phyloP scores from a whole-genome alignment of 2,888 invertebrate species.

The Timema podura region DNA sequence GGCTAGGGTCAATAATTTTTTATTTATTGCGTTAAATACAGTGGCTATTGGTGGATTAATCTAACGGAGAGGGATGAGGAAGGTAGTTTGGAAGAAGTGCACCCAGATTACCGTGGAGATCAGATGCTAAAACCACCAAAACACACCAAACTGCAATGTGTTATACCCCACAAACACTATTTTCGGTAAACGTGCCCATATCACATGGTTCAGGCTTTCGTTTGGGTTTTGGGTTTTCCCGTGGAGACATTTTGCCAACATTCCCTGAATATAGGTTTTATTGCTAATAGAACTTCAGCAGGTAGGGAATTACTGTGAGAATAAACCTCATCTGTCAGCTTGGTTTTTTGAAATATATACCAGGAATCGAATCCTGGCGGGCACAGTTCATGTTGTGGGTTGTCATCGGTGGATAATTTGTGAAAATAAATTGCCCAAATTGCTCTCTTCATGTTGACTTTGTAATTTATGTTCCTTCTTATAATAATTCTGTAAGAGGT shows the following conservation, averaged over 20 bases:
- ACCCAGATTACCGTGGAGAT: too few species aligned
- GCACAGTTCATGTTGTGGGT: slow-evolving; percentile 23
- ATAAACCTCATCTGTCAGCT: background rate
- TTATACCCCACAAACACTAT: background rate
- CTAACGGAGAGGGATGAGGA: too few species aligned
- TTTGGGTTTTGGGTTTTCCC: slow-evolving; percentile 12
- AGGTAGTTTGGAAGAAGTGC: too few species aligned
- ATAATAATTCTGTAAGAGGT: slow-evolving; percentile 21
- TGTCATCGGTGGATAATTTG: slow-evolving; percentile 21
- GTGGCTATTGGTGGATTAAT: too few species aligned
- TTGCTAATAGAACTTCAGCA: slow-evolving; percentile 22
- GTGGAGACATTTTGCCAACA: slow-evolving; percentile 19
- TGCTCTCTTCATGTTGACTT: slow-evolving; percentile 20
- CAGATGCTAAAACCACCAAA: too few species aligned
- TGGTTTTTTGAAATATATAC: background rate
- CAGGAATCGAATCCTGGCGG: slow-evolving; percentile 16
- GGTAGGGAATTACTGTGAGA: slow-evolving; percentile 20
- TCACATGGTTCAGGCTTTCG: background rate
- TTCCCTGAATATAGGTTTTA: slow-evolving; percentile 26
- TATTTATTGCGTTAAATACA: too few species aligned
- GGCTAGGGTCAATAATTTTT: too few species aligned
- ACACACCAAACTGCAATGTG: slow-evolving; percentile 7
- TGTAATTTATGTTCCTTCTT: slow-evolving; percentile 15
- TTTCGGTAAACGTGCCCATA: background rate
- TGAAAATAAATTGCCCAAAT: slow-evolving; percentile 28